phyloP scores from a whole-genome alignment of 1,140 invertebrate species.

The Leguminivora glycinivorella region DNA sequence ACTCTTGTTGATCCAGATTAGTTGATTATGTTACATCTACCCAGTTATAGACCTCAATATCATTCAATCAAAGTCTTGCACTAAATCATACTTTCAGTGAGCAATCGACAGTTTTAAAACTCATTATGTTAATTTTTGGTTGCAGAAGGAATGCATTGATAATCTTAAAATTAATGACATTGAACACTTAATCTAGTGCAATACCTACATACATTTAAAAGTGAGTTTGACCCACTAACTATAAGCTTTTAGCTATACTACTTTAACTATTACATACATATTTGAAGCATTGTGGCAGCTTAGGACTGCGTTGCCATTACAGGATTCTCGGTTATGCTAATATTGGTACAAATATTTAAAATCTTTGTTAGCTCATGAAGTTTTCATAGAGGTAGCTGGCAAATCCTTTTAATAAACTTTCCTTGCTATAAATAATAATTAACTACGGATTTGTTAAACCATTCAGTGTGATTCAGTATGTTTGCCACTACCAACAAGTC shows the following conservation, averaged over 20 bases:
- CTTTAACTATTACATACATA: neutral
- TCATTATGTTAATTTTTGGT: neutral
- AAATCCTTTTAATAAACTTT: neutral
- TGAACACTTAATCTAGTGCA: neutral
- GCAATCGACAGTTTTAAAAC: neutral
- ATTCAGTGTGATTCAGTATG: no score
- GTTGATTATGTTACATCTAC: no score
- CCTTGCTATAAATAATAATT: neutral
- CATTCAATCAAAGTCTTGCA: no score
- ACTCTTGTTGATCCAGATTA: no score
- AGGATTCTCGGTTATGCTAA: no score
- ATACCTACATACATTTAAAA: neutral
- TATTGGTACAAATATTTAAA: neutral
- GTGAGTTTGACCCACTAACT: neutral
- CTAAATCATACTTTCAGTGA: no score
- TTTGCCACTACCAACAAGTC: no score
- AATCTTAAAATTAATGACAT: neutral
- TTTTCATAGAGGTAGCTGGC: conserved; percentile 3
- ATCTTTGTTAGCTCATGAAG: neutral
- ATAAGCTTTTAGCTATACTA: neutral
- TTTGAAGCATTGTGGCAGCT: neutral
- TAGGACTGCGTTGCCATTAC: neutral
- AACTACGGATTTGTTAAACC: neutral
- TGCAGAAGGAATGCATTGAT: neutral
- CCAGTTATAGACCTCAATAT: no score